Base-by-base conservation (phyloP, 2,797 vertebrate species). In the Trematomus bernacchii region DNA sequence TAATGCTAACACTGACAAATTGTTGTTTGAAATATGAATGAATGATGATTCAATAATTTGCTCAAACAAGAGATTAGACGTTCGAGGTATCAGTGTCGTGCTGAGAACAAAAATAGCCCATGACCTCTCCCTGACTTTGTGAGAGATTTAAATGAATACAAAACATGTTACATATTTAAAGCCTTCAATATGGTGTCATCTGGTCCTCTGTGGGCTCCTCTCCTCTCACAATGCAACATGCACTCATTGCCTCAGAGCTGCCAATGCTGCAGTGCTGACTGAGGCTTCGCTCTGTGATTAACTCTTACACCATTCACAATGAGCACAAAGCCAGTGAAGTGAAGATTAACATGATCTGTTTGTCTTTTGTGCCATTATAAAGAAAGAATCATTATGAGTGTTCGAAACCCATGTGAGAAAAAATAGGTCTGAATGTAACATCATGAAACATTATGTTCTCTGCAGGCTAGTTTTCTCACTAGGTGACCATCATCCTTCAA, bases 141-240 rank as follows among this genome's bases (percentile, higher is more conserved):
- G 50, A 30, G 60, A 60, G 65, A 87, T 81, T 68, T 84, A 89
- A 85, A 87, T 70, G 64, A 87, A 79, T 37, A 82, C 72, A 80
- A 85, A 88, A 55, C 80, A 58, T 77, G 77, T 48, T 85, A 5
- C 64, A 86, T 89, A 80, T 91, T 91, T 88, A 84, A 90, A 86
- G 47, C 59, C 82, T 65, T 64, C 88, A 90, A 84, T 88, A 90
- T 86, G 89, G 89, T 86, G 87, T 90, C 84, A 83, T 85, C 83
- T 90, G 86, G 75, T 85, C 77, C 76, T 83, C 68, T 84, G 77
- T 80, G 53, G 81, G 64, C 80, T 84, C 37, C 73, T 58, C 80
- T 85, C 37, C 73, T 54, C 71, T 80, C 51, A 11, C 73, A 63
- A 58, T 73, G 77, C 65, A 46, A 47, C 52, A 73, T 71, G 77